Conservation (phyloP, 2,797 vertebrate genomes). For the Monodelphis domestica region DNA sequence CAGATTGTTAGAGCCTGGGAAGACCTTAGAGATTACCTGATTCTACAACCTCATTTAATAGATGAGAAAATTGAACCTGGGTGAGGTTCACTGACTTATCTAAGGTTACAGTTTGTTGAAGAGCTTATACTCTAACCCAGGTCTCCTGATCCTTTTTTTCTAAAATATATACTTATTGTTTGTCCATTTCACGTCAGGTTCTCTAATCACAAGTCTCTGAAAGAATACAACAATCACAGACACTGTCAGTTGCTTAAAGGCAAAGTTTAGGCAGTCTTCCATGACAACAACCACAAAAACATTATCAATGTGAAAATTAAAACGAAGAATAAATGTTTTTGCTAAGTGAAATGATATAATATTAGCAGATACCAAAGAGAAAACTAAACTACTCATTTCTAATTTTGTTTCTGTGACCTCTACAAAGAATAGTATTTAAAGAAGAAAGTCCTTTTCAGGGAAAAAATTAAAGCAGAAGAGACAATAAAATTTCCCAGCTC, state of each 20-base stretch:
- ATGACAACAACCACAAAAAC: neutral
- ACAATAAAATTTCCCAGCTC: neutral
- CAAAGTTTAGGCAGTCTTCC: neutral
- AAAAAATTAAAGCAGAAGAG: neutral
- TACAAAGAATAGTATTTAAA: neutral
- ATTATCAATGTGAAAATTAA: neutral
- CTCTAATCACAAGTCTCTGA: neutral
- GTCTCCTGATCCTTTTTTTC: neutral
- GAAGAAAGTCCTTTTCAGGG: neutral
- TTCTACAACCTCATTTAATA: slow-evolving; percentile 25
- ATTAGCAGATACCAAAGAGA: neutral
- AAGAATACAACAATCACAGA: neutral
- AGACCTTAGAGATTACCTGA: neutral
- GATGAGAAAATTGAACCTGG: slow-evolving; percentile 11
- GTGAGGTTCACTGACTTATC: neutral
- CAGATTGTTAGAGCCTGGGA: slow-evolving; percentile 37
- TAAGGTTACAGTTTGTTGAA: neutral
- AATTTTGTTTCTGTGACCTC: neutral
- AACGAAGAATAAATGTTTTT: neutral
- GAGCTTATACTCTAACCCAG: neutral
- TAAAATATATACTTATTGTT: neutral
- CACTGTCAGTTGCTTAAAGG: neutral
- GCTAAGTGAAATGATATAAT: neutral
- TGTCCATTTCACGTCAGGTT: neutral
- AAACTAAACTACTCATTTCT: neutral